Percentiles rank a stretch among this genome's conserved stretches.
Conservation (phyloP, 2,113 vertebrate species). For the Sinocyclocheilus rhinocerous region DNA sequence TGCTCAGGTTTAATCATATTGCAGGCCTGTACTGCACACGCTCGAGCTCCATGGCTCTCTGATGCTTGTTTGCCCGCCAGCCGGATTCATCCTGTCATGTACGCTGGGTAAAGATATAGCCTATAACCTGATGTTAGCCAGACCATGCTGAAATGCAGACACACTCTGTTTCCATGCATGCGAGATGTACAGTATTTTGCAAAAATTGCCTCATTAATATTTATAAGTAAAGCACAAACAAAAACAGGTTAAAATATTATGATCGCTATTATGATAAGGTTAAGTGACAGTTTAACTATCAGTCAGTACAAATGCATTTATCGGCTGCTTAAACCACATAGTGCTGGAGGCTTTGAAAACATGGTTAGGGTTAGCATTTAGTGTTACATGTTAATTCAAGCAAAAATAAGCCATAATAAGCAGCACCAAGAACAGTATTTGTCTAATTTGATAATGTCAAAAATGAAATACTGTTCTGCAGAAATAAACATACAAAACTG, state of each 20-base stretch:
- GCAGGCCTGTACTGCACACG: neutral
- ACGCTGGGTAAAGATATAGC: neutral
- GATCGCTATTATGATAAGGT: neutral
- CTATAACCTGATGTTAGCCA: neutral
- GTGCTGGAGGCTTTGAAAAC: neutral
- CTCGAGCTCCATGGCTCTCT: neutral
- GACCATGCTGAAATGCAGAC: neutral
- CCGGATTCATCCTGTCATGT: neutral
- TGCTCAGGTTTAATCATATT: conserved; percentile 27
- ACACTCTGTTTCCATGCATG: neutral
- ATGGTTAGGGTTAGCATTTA: neutral
- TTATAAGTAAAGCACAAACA: neutral
- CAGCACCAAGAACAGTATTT: neutral
- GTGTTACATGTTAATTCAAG: neutral
- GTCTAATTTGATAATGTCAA: neutral
- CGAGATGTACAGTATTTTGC: neutral
- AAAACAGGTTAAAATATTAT: neutral
- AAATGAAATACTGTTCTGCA: neutral
- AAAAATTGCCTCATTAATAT: neutral
- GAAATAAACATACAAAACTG: neutral
- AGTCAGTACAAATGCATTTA: neutral
- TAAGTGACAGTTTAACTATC: neutral
- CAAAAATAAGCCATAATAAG: neutral
- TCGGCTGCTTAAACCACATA: neutral
- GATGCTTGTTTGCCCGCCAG: neutral